A percentile compares a stretch with the other conserved stretches of the same genome.
Conservation (phyloP, 1,140 invertebrate genomes). For the Rhagoletis pomonella region DNA sequence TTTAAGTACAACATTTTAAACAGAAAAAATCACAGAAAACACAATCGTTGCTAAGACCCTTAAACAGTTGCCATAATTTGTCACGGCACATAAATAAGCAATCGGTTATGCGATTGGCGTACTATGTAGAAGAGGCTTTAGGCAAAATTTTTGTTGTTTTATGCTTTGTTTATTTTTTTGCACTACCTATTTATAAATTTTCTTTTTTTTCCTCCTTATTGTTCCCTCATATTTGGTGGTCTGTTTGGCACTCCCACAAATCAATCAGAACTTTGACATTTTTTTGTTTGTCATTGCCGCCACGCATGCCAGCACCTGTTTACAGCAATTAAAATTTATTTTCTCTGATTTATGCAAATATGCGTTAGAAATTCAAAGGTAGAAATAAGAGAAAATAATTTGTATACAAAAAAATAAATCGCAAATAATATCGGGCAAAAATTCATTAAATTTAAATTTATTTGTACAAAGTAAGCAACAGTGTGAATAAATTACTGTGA, state of each 20-base stretch:
- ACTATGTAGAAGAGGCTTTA: background rate
- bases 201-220: background rate
- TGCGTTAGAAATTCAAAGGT: too few relatives aligned
- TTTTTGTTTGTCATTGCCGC: background rate
- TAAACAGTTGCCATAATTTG: constrained; percentile 38
- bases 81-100: constrained; percentile 47
- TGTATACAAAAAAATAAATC: background rate
- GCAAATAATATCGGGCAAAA: background rate
- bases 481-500: constrained; percentile 29
- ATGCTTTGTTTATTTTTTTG: background rate
- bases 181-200: background rate
- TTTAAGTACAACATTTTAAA: background rate
- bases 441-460: constrained; percentile 4
- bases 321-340: constrained; percentile 23
- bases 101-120: constrained; percentile 14
- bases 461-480: background rate
- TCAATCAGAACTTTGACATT: constrained; percentile 7
- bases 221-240: background rate
- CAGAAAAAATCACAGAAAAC: background rate
- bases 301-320: constrained; percentile 8
- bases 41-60: background rate
- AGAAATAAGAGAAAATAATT: background rate
- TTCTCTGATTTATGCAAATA: background rate
- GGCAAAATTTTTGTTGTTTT: background rate
- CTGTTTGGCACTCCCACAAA: constrained; percentile 1